Conservation (phyloP, 2,113 vertebrate genomes). For the Centrocercus urophasianus region DNA sequence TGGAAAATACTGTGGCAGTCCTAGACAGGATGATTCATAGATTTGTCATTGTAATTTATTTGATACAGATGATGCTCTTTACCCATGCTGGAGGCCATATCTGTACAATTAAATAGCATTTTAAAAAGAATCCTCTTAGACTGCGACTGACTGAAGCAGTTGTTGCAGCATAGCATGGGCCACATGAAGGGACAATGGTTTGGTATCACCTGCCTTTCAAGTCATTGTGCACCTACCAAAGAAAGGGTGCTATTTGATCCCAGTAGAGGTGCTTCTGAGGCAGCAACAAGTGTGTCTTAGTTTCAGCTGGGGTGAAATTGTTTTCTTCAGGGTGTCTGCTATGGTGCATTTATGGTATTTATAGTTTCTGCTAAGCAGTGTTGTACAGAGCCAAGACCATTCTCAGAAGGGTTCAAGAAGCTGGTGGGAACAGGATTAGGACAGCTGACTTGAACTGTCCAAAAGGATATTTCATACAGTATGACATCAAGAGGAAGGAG, state of each 20-base stretch:
- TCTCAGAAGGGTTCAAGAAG: too few relatives aligned
- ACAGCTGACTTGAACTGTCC: too few relatives aligned
- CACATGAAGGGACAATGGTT: not conserved
- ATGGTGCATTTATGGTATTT: too few relatives aligned
- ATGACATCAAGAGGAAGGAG: too few relatives aligned
- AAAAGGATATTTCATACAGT: too few relatives aligned
- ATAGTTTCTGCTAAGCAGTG: too few relatives aligned
- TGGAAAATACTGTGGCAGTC: not conserved
- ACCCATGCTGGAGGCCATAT: accelerated
- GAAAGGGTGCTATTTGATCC: not conserved
- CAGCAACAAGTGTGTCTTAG: not conserved
- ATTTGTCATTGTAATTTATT: not conserved
- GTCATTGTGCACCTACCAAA: not conserved
- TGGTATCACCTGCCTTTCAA: not conserved
- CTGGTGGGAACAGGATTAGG: too few relatives aligned
- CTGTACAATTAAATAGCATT: not conserved
- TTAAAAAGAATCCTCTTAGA: not conserved
- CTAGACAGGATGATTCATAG: not conserved
- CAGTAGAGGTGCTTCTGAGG: not conserved
- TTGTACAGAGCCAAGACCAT: too few relatives aligned
- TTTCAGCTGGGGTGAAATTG: too few relatives aligned
- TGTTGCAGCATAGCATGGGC: not conserved
- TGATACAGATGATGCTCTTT: not conserved
- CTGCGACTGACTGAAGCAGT: not conserved
- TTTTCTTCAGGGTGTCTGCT: too few relatives aligned